Percentiles rank a stretch among this genome's conserved stretches.
Evolutionary conservation across 2,113 vertebrate species (phyloP).

Genomic region (Erythrolamprus reginae): DNA sequence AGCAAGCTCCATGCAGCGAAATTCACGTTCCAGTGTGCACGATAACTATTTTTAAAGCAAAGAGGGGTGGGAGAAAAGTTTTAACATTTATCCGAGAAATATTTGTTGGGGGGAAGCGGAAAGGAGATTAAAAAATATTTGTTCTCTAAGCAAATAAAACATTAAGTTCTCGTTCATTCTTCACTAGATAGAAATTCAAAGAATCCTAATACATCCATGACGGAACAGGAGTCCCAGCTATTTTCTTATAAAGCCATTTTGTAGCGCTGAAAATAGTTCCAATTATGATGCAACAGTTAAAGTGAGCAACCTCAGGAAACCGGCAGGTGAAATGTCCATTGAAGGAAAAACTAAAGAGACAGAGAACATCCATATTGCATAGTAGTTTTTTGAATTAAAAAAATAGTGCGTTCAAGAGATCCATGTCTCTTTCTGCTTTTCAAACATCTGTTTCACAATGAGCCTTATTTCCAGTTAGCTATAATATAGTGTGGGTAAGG

Average conservation of each 20-base stretch:
- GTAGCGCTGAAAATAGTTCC: too few species aligned
- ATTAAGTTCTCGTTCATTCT: neutral
- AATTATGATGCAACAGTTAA: neutral
- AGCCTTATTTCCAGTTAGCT: neutral
- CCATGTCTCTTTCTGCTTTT: neutral
- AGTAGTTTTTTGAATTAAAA: neutral
- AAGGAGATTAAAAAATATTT: neutral
- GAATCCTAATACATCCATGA: neutral
- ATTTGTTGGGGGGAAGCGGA: too few species aligned
- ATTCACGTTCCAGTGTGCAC: slow-evolving; percentile 91
- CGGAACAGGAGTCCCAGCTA: neutral
- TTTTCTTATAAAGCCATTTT: too few species aligned
- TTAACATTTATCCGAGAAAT: neutral
- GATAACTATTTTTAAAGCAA: slow-evolving; percentile 76
- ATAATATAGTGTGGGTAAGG: neutral
- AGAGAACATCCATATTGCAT: neutral
- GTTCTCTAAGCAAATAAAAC: neutral
- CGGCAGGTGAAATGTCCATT: neutral
- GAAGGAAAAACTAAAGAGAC: neutral
- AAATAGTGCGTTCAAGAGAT: neutral
- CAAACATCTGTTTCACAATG: neutral
- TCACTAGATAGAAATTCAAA: neutral
- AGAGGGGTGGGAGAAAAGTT: neutral
- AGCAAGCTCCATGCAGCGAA: slow-evolving; percentile 89
- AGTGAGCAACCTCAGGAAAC: neutral